phyloP scores from a whole-genome alignment of 1,140 invertebrate genomes.

The Thrips palmi region DNA sequence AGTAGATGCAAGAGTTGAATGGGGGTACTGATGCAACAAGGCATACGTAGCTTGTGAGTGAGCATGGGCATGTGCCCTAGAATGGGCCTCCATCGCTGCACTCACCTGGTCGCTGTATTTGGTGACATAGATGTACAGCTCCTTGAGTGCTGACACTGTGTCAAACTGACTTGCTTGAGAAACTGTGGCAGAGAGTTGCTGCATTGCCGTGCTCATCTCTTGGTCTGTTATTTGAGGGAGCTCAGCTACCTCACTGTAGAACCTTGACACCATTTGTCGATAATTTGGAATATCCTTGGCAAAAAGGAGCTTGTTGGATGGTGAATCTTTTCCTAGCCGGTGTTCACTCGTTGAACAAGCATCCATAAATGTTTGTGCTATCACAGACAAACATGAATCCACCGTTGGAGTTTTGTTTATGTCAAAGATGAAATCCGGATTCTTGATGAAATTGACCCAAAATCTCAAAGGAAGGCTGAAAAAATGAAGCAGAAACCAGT shows the following conservation, averaged over 20 bases:
- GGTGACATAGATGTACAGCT: constrained; percentile 84
- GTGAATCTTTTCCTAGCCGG: constrained; percentile 80
- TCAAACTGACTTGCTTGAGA: constrained; percentile 78
- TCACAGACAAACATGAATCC: constrained; percentile 82
- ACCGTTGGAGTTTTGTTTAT: constrained; percentile 83
- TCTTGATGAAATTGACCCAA: constrained; percentile 96
- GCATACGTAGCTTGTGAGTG: too few species aligned
- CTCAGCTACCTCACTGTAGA: constrained; percentile 67
- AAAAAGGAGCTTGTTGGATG: constrained; percentile 85
- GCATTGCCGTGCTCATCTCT: constrained; percentile 81
- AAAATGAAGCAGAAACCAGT: constrained; percentile 13
- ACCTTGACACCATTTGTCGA: constrained; percentile 52
- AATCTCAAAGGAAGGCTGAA: constrained; percentile 74
- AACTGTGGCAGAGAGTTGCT: constrained; percentile 71
- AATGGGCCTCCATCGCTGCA: too few species aligned
- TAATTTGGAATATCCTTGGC: constrained; percentile 41
- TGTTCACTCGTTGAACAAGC: constrained; percentile 79
- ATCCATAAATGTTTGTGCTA: constrained; percentile 94
- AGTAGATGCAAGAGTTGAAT: too few species aligned
- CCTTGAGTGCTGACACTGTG: constrained; percentile 75
- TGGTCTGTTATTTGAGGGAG: constrained; percentile 80
- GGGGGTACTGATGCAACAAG: too few species aligned
- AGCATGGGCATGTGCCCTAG: too few species aligned
- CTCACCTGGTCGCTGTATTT: constrained; percentile 83
- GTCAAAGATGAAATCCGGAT: constrained; percentile 93